These are phyloP conservation scores for Byasa hedistus DNA, from an alignment of 2,888 invertebrate genomes.

Conservation along the genomic window DNA sequence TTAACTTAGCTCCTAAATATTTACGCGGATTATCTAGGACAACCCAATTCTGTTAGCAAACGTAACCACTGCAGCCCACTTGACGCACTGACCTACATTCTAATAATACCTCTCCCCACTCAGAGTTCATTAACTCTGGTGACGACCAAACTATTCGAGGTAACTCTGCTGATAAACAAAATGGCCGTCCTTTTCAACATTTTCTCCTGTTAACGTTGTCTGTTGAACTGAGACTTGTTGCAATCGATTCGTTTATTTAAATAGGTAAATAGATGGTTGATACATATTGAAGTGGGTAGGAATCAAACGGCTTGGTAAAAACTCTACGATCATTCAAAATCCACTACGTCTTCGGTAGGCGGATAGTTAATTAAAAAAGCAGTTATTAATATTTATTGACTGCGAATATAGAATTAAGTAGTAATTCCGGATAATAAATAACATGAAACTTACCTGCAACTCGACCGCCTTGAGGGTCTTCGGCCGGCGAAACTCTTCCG, in stretches of 20 bases:
- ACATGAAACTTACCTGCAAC: constrained; percentile 1
- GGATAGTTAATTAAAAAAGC: too few species aligned
- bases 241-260: too few species aligned
- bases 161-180: not conserved
- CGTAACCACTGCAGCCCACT: not conserved
- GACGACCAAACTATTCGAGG: not conserved
- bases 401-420: too few species aligned
- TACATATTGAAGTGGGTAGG: too few species aligned
- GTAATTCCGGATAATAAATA: constrained; percentile 15
- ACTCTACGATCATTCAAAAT: too few species aligned
- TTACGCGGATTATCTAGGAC: not conserved
- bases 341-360: too few species aligned
- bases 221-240: too few species aligned
- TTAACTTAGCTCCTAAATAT: not conserved
- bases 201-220: too few species aligned
- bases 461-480: constrained; percentile 11
- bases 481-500: constrained; percentile 9
- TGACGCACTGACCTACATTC: constrained; percentile 31
- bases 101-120: constrained; percentile 28
- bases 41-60: not conserved
- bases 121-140: constrained; percentile 32
- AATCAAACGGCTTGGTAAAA: too few species aligned
- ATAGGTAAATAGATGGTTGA: too few species aligned
- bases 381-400: too few species aligned
- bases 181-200: too few species aligned